phyloP scores from a whole-genome alignment of 2,888 invertebrate genomes.

The Brenthis hecate region DNA sequence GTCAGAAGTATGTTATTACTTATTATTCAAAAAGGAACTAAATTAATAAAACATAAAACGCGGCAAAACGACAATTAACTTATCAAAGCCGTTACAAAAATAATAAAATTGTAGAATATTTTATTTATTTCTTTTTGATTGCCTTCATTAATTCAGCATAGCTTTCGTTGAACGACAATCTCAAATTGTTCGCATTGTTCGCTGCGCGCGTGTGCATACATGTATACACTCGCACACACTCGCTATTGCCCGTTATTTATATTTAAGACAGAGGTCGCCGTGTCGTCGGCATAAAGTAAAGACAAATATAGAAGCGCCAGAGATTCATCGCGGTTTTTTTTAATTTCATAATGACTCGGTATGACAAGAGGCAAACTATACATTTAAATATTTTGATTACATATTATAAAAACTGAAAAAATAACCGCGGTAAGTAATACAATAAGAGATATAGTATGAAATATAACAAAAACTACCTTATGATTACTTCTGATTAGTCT shows the following conservation, averaged over 20 bases:
- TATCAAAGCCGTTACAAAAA: not conserved
- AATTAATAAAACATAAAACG: not conserved
- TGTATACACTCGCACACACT: conserved; percentile 63
- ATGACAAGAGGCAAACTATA: conserved; percentile 2
- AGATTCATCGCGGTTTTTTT: conserved; percentile 30
- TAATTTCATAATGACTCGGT: conserved; percentile 21
- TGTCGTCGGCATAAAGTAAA: conserved; percentile 54
- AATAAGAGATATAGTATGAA: too few relatives aligned
- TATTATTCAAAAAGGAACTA: too few relatives aligned
- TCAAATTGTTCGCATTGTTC: conserved; percentile 67
- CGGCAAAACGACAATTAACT: not conserved
- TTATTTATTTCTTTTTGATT: conserved; percentile 19
- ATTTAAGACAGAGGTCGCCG: conserved; percentile 68
- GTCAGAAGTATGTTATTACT: too few relatives aligned
- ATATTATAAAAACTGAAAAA: too few relatives aligned
- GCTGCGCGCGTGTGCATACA: conserved; percentile 66
- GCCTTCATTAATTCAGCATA: conserved; percentile 38
- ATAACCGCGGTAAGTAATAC: too few relatives aligned
- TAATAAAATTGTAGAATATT: conserved; percentile 14
- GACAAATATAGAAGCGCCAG: conserved; percentile 54
- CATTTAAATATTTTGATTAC: too few relatives aligned
- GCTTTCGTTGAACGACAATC: conserved; percentile 46
- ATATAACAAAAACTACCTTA: too few relatives aligned
- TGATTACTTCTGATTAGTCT: too few relatives aligned
- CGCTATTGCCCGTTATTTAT: conserved; percentile 59